phyloP scores from a whole-genome alignment of 2,113 vertebrate genomes.

The Taurulus bubalis region DNA sequence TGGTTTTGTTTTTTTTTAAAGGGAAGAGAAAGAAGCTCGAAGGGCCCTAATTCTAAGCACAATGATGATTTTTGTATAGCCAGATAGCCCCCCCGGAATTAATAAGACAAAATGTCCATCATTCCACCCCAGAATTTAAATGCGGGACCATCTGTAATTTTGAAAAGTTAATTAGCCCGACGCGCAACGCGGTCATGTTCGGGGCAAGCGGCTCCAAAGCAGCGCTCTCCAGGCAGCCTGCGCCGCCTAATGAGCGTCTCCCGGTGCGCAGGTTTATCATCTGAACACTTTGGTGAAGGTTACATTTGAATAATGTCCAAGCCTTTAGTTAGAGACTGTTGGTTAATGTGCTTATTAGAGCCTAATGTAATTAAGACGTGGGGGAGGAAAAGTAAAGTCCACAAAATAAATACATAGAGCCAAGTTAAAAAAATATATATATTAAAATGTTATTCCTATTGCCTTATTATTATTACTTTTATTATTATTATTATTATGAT shows the following conservation, averaged over 20 bases:
- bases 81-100: constrained; percentile 51
- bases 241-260: constrained; percentile 79
- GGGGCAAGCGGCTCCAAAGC: constrained; percentile 80
- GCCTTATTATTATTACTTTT: neutral
- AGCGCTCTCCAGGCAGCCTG: constrained; percentile 77
- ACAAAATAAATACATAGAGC: neutral
- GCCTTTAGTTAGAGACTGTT: constrained; percentile 65
- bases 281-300: constrained; percentile 75
- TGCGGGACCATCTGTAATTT: constrained; percentile 77
- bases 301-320: constrained; percentile 77
- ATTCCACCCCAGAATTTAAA: constrained; percentile 70
- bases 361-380: constrained; percentile 65
- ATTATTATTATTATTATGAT: neutral
- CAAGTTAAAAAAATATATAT: neutral
- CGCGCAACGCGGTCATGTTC: constrained; percentile 77
- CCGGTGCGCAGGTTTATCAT: constrained; percentile 70
- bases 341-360: constrained; percentile 66
- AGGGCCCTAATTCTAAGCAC: constrained; percentile 41
- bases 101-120: constrained; percentile 68
- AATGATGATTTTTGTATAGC: constrained; percentile 37
- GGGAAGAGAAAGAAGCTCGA: neutral
- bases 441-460: neutral
- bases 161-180: constrained; percentile 81
- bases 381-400: constrained; percentile 6
- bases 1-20: constrained; percentile 19